phyloP scores from a whole-genome alignment of 2,888 invertebrate genomes.

The Andrena camellia region DNA sequence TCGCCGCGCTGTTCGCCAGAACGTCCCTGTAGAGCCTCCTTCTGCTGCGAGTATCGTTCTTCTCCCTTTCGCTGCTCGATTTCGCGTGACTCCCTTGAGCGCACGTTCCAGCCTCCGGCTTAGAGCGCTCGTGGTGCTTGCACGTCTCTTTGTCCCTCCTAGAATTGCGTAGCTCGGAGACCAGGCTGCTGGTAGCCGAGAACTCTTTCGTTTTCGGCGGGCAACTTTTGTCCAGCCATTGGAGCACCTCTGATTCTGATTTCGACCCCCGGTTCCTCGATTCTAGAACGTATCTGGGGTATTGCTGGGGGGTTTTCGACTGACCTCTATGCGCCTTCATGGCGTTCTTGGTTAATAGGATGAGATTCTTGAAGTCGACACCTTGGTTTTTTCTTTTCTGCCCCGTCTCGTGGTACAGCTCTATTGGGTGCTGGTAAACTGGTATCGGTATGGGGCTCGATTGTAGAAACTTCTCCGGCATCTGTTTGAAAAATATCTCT shows the following conservation, averaged over 20 bases:
- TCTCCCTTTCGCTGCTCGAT: slow-evolving; percentile 21
- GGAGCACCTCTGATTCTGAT: slow-evolving; percentile 53
- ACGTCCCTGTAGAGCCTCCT: slow-evolving; percentile 87
- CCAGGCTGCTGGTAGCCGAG: slow-evolving; percentile 65
- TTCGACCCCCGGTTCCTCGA: slow-evolving; percentile 61
- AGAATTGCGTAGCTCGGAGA: slow-evolving; percentile 58
- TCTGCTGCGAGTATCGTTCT: slow-evolving; percentile 71
- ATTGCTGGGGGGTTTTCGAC: slow-evolving; percentile 72
- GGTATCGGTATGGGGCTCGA: slow-evolving; percentile 75
- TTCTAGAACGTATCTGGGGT: slow-evolving; percentile 69
- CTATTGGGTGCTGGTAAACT: slow-evolving; percentile 80
- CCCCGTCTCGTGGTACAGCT: slow-evolving; percentile 76
- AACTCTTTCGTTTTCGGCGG: slow-evolving; percentile 71
- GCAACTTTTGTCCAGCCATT: slow-evolving; percentile 73
- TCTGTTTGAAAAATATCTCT: slow-evolving; percentile 12
- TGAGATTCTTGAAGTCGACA: slow-evolving; percentile 82
- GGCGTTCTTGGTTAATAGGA: slow-evolving; percentile 80
- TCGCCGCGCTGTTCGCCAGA: slow-evolving; percentile 83
- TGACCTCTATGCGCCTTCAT: slow-evolving; percentile 70
- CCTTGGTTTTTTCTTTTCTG: slow-evolving; percentile 78
- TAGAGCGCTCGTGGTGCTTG: slow-evolving; percentile 21
- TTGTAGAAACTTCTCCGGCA: slow-evolving; percentile 66
- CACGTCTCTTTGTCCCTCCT: slow-evolving; percentile 30
- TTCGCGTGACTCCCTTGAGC: slow-evolving; percentile 3
- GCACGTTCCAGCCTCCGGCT: slow-evolving; percentile 4